Base-by-base conservation (phyloP, 2,113 vertebrate species). In the Oostethus manadensis region DNA sequence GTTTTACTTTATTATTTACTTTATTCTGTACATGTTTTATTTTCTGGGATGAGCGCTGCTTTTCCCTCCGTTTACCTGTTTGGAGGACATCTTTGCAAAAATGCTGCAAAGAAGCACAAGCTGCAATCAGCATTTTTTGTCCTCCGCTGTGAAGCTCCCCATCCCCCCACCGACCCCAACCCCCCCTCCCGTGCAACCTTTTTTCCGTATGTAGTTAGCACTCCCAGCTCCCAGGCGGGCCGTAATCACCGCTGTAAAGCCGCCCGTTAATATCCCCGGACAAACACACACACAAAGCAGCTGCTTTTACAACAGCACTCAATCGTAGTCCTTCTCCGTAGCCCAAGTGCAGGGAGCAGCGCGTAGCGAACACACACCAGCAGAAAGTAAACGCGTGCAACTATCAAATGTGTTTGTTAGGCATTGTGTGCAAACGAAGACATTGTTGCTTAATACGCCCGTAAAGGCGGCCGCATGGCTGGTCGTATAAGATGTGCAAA, bases 251-350 rank as follows among this genome's bases (percentile, higher is more conserved):
- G 58, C 55, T 22, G 70, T 84, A 84, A 84, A 77, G 78, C 62
- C 51, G 13, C 60, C 74, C 60, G 50, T 83, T 88, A 86, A 85
- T 81, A 77, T 79, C 78, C 73, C 86, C 81, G 74, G 76, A 81
- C 74, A 84, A 84, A 83, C 83, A 81, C 71, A 78, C 78, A 64
- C n/a, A 63, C 83, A 84, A 86, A 84, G 64, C 68, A 75, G 66
- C 57, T 51, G 23, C 51, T 76, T 85, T 86, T 84, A 84, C 76
- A 71, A 51, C 81, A 17, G 46, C 53, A 56, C 74, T 84, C 83
- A 73, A 79, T 76, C 79, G 62, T 70, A 65, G 64, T 71, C 74
- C 73, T 78, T 66, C 42, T 71, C 66, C 58, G 57, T 26, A 1
- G 76, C 33, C 14, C 38, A 66, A 10, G 63, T 21, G 61, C 49